phyloP scores from a whole-genome alignment of 2,113 vertebrate genomes.

The Mixornis gularis region DNA sequence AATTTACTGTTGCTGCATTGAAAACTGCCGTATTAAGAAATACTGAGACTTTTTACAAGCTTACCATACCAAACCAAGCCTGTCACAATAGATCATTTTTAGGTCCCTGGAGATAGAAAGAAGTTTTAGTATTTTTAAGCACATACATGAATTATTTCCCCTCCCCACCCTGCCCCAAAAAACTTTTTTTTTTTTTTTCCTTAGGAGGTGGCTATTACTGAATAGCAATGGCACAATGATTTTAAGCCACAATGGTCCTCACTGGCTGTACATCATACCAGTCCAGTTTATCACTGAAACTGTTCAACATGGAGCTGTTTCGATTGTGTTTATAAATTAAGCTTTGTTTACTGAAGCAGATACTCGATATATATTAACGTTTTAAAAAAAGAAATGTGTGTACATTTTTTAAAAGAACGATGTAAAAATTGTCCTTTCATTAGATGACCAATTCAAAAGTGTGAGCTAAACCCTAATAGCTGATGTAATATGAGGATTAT shows the following conservation, averaged over 20 bases:
- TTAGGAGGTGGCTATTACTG: conserved; percentile 67
- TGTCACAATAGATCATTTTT: conserved; percentile 50
- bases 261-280: conserved; percentile 66
- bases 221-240: conserved; percentile 71
- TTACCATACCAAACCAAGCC: conserved; percentile 56
- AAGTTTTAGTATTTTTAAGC: conserved; percentile 68
- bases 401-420: conserved; percentile 75
- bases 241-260: conserved; percentile 58
- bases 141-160: conserved; percentile 46
- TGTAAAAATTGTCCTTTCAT: conserved; percentile 72
- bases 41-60: conserved; percentile 38
- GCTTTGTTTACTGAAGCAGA: conserved; percentile 69
- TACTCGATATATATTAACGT: conserved; percentile 70
- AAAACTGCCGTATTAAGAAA: conserved; percentile 52
- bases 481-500: conserved; percentile 64
- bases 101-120: conserved; percentile 37
- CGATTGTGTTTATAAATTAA: conserved; percentile 74
- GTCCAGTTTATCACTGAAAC: conserved; percentile 71
- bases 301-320: conserved; percentile 70
- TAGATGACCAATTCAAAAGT: conserved; percentile 68
- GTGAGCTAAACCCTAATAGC: conserved; percentile 61
- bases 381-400: conserved; percentile 71
- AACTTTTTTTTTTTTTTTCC: not conserved
- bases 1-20: conserved; percentile 60
- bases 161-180: not conserved